A percentile compares a stretch with the other conserved stretches of the same genome.
These are phyloP conservation scores for Brachionus rubens DNA, from an alignment of 1,140 invertebrate genomes.

Conservation along the genomic window DNA sequence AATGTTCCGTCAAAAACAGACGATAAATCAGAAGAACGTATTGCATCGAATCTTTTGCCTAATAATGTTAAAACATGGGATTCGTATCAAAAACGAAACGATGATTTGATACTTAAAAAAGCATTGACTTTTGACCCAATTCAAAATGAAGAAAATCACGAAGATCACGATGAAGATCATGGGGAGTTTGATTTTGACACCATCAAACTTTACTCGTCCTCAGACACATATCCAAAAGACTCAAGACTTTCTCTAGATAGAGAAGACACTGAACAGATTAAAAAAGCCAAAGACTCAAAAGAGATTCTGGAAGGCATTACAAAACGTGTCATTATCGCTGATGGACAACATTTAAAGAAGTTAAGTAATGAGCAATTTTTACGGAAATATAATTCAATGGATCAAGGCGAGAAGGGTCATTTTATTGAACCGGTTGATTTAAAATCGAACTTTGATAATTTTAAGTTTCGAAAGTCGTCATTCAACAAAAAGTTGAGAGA, in stretches of 20 bases:
- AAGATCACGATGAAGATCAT: not conserved
- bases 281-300: conserved; percentile 3
- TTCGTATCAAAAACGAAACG: not conserved
- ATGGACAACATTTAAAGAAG: not conserved
- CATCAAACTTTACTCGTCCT: not conserved
- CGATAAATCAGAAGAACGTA: not conserved
- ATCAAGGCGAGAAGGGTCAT: conserved; percentile 13
- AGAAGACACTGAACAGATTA: not conserved
- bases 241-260: not conserved
- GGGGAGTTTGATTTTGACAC: not conserved
- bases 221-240: not conserved
- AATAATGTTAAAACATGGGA: conserved; percentile 4
- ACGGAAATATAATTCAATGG: not conserved
- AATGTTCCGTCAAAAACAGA: not conserved
- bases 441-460: conserved; percentile 23
- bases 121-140: not conserved
- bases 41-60: not conserved
- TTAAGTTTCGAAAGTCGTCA: not conserved
- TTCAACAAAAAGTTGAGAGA: conserved; percentile 8
- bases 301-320: conserved; percentile 36
- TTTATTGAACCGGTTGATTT: conserved; percentile 2
- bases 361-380: conserved; percentile 4
- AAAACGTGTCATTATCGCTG: conserved; percentile 21
- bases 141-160: not conserved
- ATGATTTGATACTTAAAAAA: not conserved